Conservation (phyloP, 2,888 invertebrate genomes). For the Prosopocoilus inquinatus region DNA sequence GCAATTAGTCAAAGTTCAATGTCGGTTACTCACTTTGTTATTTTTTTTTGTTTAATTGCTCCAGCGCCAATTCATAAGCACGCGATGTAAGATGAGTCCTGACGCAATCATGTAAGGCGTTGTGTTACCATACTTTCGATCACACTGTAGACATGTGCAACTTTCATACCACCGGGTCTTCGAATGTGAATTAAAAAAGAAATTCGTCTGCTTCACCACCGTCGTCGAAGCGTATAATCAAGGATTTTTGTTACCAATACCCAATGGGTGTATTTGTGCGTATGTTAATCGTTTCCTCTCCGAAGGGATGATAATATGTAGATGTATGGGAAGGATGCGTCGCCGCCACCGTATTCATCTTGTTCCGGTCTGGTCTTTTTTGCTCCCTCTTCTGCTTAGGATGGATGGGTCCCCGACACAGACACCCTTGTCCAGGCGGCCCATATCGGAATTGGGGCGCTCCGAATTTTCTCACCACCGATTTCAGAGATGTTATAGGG, state of each 20-base stretch:
- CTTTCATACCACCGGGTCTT: too few species aligned
- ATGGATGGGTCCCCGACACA: background rate
- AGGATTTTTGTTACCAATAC: conserved; percentile 24
- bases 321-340: conserved; percentile 28
- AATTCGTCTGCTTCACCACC: too few species aligned
- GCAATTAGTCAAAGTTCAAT: too few species aligned
- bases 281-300: conserved; percentile 27
- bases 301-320: conserved; percentile 16
- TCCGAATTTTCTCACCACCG: conserved; percentile 24
- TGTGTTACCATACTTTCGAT: too few species aligned
- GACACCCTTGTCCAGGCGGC: conserved; percentile 22
- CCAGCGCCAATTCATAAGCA: background rate
- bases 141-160: too few species aligned
- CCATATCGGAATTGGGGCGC: conserved; percentile 29
- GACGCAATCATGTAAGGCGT: too few species aligned
- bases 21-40: too few species aligned
- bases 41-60: too few species aligned
- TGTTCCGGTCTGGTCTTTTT: conserved; percentile 30
- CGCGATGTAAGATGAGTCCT: background rate
- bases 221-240: conserved; percentile 3
- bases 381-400: conserved; percentile 18
- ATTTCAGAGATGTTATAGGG: conserved; percentile 16
- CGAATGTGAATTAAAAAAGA: too few species aligned
- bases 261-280: conserved; percentile 27
- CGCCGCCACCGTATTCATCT: conserved; percentile 23